These are phyloP conservation scores for Schizopygopsis malacanthus DNA, from an alignment of 2,797 vertebrate species.

Conservation along the genomic window DNA sequence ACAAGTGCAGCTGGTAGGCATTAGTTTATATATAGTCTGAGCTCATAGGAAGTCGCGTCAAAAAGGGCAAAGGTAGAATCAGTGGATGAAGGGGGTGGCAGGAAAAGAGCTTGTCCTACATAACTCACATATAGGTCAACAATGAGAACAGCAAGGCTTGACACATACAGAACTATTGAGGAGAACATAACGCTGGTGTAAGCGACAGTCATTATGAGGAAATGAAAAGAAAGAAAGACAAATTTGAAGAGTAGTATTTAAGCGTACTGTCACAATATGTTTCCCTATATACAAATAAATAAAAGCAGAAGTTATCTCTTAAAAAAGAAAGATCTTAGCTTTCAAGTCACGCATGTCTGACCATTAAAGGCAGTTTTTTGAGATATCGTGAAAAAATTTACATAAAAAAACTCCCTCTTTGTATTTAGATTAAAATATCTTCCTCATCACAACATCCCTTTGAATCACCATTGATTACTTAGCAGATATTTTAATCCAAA, in stretches of 20 bases:
- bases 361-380: not conserved
- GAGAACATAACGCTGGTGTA: not conserved
- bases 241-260: too few relatives aligned
- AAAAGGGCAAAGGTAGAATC: conserved; percentile 22
- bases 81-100: conserved; percentile 39
- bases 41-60: conserved; percentile 55
- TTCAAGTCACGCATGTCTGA: not conserved
- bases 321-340: not conserved
- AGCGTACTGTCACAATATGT: too few relatives aligned
- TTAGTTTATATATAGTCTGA: conserved; percentile 72
- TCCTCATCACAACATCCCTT: not conserved
- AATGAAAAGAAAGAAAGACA: not conserved
- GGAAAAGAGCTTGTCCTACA: conserved; percentile 50
- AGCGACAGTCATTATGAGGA: not conserved
- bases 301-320: not conserved
- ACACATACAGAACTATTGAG: not conserved
- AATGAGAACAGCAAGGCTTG: conserved; percentile 56
- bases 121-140: conserved; percentile 72
- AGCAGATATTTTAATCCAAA: not conserved
- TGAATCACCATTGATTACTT: not conserved
- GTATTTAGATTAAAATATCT: not conserved
- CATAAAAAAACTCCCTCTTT: not conserved
- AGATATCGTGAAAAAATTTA: not conserved
- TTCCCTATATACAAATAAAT: not conserved
- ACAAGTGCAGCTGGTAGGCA: not conserved